These are phyloP conservation scores for Callimorpha dominula DNA, from an alignment of 2,888 invertebrate genomes.

Conservation along the genomic window DNA sequence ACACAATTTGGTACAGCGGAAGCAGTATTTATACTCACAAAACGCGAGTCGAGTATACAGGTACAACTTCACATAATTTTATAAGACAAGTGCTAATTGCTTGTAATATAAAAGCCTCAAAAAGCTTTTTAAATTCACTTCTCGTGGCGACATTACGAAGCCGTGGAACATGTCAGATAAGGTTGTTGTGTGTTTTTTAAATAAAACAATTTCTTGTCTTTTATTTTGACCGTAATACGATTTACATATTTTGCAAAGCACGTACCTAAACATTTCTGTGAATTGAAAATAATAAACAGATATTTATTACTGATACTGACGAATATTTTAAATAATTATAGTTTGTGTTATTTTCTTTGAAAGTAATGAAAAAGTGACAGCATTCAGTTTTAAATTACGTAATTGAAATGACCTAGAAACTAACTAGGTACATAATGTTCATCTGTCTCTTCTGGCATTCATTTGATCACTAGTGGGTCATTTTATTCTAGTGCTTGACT, in stretches of 20 bases:
- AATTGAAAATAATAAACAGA: no score
- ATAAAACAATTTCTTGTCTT: constrained; percentile 14
- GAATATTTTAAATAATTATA: no score
- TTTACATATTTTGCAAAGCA: background rate
- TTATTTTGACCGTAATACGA: constrained; percentile 4
- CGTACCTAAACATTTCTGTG: background rate
- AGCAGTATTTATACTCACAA: background rate
- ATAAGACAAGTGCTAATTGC: constrained; percentile 27
- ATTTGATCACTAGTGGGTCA: no score
- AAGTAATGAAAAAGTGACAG: no score
- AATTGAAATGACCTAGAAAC: no score
- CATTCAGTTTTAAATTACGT: no score
- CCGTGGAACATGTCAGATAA: constrained; percentile 32
- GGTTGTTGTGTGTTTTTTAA: constrained; percentile 30
- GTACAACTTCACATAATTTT: constrained; percentile 23
- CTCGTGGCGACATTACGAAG: constrained; percentile 27
- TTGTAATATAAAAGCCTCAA: constrained; percentile 23
- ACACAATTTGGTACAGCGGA: background rate
- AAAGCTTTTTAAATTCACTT: constrained; percentile 32
- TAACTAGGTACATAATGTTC: no score
- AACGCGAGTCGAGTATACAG: constrained; percentile 24
- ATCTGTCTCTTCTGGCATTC: no score
- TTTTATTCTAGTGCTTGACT: no score
- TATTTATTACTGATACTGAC: no score
- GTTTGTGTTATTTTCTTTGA: no score